A percentile compares a stretch with the other conserved stretches of the same genome.
Conservation (phyloP, 2,113 vertebrate species). For the Cavia aperea region DNA sequence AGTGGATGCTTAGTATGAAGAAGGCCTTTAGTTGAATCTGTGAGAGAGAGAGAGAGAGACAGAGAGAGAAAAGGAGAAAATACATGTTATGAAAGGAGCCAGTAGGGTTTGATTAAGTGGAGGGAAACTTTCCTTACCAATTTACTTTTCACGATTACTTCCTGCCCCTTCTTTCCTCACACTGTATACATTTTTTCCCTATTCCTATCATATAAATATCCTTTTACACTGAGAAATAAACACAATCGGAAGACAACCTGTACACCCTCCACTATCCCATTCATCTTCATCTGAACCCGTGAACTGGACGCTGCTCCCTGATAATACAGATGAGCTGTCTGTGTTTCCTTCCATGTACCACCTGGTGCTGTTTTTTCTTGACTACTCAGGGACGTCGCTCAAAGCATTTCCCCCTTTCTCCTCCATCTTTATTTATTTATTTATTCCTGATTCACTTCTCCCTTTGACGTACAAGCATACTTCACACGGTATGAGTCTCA, state of each 20-base stretch:
- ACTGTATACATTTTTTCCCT: not conserved
- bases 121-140: not conserved
- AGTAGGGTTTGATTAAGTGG: not conserved
- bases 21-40: not conserved
- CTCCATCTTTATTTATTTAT: not conserved
- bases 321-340: no score
- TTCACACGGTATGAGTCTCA: not conserved
- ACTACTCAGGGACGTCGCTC: not conserved
- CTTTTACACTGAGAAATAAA: not conserved
- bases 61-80: not conserved
- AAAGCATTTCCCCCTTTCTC: not conserved
- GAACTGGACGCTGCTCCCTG: not conserved
- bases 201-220: not conserved
- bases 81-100: not conserved
- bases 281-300: not conserved
- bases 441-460: not conserved
- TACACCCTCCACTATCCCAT: fast-evolving
- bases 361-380: not conserved
- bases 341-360: not conserved
- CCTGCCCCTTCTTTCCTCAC: not conserved
- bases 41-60: not conserved
- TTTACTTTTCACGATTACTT: not conserved
- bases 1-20: not conserved
- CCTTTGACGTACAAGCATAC: not conserved
- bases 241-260: not conserved